A percentile compares a stretch with the other conserved stretches of the same genome.
phyloP scores from a whole-genome alignment of 2,113 vertebrate genomes.

The Macquaria australasica region DNA sequence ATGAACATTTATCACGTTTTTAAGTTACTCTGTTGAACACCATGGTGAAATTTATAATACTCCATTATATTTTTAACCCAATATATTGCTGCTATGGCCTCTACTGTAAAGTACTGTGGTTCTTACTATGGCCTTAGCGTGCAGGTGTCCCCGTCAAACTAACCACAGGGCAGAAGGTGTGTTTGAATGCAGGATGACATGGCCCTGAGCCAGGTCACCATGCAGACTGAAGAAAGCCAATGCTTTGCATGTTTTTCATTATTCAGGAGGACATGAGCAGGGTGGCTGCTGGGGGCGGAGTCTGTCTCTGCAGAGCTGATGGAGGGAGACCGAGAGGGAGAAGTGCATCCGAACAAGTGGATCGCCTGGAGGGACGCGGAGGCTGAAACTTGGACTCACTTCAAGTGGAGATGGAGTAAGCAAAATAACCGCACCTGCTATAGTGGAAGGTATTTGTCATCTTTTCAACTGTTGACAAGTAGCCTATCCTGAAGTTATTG shows the following conservation, averaged over 20 bases:
- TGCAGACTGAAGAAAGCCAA: slow-evolving; percentile 62
- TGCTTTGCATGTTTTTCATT: slow-evolving; percentile 59
- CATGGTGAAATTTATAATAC: background rate
- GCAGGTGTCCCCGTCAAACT: background rate
- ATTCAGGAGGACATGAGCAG: slow-evolving; percentile 65
- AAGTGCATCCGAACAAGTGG: slow-evolving; percentile 47
- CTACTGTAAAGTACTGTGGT: background rate
- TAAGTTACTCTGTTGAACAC: no score
- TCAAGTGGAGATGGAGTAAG: slow-evolving; percentile 61
- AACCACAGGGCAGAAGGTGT: slow-evolving; percentile 32
- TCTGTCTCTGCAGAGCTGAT: slow-evolving; percentile 47
- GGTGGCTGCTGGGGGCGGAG: slow-evolving; percentile 61
- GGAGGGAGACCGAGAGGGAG: slow-evolving; percentile 30
- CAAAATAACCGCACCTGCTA: slow-evolving; percentile 27
- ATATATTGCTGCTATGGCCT: background rate
- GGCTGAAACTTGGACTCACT: slow-evolving; percentile 32
- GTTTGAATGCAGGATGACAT: background rate
- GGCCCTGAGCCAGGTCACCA: slow-evolving; percentile 39
- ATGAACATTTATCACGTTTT: no score
- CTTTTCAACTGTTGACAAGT: background rate
- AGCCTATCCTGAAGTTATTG: background rate
- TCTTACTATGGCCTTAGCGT: no score
- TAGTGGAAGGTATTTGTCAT: slow-evolving; percentile 63
- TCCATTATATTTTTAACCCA: background rate
- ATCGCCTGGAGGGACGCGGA: slow-evolving; percentile 35